Evolutionary conservation across 2,797 vertebrate genomes (phyloP).

Genomic region (Cossypha heuglini): DNA sequence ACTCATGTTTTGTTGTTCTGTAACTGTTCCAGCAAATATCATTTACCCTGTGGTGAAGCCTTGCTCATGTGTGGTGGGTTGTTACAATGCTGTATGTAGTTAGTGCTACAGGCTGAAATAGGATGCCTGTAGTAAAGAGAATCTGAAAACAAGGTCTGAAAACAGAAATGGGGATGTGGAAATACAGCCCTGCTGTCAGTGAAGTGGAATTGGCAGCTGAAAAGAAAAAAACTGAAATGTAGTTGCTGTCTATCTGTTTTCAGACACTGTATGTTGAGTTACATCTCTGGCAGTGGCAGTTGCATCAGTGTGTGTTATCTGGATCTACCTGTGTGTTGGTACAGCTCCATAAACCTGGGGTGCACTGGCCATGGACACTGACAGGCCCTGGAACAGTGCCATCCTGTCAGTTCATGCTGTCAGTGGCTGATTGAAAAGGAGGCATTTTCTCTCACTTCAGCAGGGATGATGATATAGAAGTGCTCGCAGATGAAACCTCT

Average conservation of each 20-base stretch:
- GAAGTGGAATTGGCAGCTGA: not conserved
- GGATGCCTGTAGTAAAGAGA: not conserved
- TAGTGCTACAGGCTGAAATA: not conserved
- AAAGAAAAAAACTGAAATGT: not conserved
- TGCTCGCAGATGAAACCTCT: conserved; percentile 87
- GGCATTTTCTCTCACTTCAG: conserved; percentile 26
- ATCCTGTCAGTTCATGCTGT: not conserved
- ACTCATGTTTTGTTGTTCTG: not conserved
- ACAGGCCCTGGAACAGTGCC: not conserved
- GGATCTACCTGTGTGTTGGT: not conserved
- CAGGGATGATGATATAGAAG: conserved; percentile 98
- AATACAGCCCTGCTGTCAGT: not conserved
- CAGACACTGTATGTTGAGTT: not conserved
- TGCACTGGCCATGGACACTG: fast-evolving
- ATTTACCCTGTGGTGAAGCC: not conserved
- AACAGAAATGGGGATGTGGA: not conserved
- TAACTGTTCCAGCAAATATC: not conserved
- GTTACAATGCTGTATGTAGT: not conserved
- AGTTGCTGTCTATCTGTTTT: not conserved
- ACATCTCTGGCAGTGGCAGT: not conserved
- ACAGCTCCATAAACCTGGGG: not conserved
- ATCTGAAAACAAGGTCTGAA: not conserved
- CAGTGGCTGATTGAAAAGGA: not conserved
- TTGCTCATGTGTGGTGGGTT: not conserved
- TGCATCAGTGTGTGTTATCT: not conserved